Evolutionary conservation across 1,140 invertebrate species (phyloP), one percentile per base, ranked within the genome.

Genomic region (Drosophila serrata): DNA sequence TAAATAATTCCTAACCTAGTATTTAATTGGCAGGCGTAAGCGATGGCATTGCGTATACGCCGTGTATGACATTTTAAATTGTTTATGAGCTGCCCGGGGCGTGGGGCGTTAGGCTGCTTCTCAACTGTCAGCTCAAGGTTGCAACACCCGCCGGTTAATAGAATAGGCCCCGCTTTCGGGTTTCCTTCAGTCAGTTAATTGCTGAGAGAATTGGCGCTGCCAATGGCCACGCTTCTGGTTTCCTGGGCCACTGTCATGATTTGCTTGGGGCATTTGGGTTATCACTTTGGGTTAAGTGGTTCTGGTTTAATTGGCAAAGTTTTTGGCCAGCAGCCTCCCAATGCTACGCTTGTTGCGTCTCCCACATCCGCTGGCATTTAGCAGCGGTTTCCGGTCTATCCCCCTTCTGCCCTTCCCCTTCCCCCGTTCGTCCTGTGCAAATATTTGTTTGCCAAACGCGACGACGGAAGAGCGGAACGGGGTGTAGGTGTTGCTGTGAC

Each of bases 11-110:
- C 60, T 69, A 68, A 37, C 73, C 72, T 64, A 58, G 46, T 59
- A 79, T 88, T 90, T 90, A 75, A 88, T 88, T 90, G 82, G 68
- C 75, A 64, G 37, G 43, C 61, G 65, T 67, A 69, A 68, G 46
- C 65, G 37, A 53, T 40, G 65, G 69, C 81, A 46, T 81, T 73
- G 81, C 85, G 85, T 79, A 87, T 76, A 80, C 84, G 84, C 80
- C 78, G 70, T 88, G 61, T 87, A 87, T 87, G 84, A 80, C 84
- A 87, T 87, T 88, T 88, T 90, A 88, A 88, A 88, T 88, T 88
- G 85, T 88, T 88, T 88, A 88, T 85, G 85, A 72, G 74, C 62
- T 74, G 55, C 82, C 68, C 62, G 75, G 79, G 75, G 67, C 76
- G 24, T 24, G n/a, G n/a, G n/a, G n/a, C n/a, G n/a, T n/a, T n/a